These are phyloP conservation scores for Ameiurus melas DNA, from an alignment of 2,113 vertebrate genomes.

Conservation along the genomic window DNA sequence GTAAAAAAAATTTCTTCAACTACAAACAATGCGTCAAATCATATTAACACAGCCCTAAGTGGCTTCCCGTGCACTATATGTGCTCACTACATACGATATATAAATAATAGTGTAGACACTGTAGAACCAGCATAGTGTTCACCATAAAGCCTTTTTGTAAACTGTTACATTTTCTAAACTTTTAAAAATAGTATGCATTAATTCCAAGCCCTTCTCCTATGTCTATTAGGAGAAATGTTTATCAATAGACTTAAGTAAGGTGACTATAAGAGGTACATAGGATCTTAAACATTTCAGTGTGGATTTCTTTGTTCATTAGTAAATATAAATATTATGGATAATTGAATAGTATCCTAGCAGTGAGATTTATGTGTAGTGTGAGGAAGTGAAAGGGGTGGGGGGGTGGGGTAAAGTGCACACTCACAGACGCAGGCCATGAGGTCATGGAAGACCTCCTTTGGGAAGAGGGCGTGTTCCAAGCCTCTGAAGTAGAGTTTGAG, in stretches of 20 bases:
- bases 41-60: not conserved
- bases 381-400: not conserved
- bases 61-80: not conserved
- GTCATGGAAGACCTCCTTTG: conserved; percentile 97
- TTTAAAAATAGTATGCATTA: not conserved
- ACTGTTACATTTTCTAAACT: not conserved
- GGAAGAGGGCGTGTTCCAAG: conserved; percentile 91
- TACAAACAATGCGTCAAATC: too few species aligned
- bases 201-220: not conserved
- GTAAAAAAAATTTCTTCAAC: not conserved
- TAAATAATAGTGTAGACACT: not conserved
- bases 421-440: conserved; percentile 95
- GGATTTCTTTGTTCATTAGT: not conserved
- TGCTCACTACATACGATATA: not conserved
- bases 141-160: not conserved
- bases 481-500: conserved; percentile 97
- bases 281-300: not conserved
- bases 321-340: not conserved
- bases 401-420: conserved; percentile 61
- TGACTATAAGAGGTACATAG: not conserved
- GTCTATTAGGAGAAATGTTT: not conserved
- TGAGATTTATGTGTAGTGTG: not conserved
- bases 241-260: not conserved
- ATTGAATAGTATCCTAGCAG: not conserved
- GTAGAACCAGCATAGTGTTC: not conserved